phyloP scores from a whole-genome alignment of 2,797 vertebrate species.

The Gephyroberyx darwinii region DNA sequence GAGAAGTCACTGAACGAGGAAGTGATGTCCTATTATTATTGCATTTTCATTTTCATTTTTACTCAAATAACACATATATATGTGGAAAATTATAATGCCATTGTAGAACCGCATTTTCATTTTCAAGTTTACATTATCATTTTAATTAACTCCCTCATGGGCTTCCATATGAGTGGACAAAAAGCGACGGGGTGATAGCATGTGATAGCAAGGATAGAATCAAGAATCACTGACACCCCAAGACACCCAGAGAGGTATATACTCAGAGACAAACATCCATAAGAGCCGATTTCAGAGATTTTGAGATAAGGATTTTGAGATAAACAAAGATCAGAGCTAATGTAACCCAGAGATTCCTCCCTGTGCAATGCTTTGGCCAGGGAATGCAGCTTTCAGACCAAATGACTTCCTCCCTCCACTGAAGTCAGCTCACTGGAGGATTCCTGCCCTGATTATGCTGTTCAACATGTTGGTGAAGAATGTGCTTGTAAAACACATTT shows the following conservation, averaged over 20 bases:
- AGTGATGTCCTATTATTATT: too few species aligned
- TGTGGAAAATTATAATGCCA: too few species aligned
- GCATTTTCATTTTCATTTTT: too few species aligned
- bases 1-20: too few species aligned
- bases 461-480: constrained; percentile 52
- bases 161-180: too few species aligned
- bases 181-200: constrained; percentile 4
- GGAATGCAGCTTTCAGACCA: constrained; percentile 43
- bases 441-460: constrained; percentile 44
- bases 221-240: background rate
- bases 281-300: constrained; percentile 39
- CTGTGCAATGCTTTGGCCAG: constrained; percentile 44
- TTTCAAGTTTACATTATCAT: too few species aligned
- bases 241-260: constrained; percentile 31
- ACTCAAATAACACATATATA: too few species aligned
- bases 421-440: constrained; percentile 30
- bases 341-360: constrained; percentile 57
- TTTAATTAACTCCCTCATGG: too few species aligned
- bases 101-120: too few species aligned
- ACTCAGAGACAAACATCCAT: constrained; percentile 46
- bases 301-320: constrained; percentile 38
- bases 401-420: constrained; percentile 42
- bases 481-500: constrained; percentile 62
- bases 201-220: background rate
- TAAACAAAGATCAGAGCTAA: constrained; percentile 65